phyloP scores from a whole-genome alignment of 1,140 invertebrate genomes.

The Thereuonema tuberculata region DNA sequence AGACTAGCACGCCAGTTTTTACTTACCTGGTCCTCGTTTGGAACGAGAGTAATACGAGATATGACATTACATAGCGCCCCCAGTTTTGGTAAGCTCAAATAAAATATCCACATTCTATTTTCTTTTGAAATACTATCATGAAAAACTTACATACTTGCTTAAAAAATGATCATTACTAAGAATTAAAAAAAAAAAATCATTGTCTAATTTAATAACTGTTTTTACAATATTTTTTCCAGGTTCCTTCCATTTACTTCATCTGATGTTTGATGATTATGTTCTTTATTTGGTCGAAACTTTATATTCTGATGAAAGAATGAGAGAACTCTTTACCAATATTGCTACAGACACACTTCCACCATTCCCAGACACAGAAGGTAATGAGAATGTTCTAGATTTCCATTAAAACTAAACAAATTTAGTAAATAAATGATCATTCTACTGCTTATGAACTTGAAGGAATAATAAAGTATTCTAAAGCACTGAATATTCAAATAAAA shows the following conservation, averaged over 20 bases:
- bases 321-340: conserved; percentile 33
- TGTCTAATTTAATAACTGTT: too few species aligned
- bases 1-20: conserved; percentile 35
- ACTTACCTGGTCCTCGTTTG: conserved; percentile 38
- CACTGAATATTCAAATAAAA: too few species aligned
- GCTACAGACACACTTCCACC: conserved; percentile 24
- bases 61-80: conserved; percentile 39
- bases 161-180: too few species aligned
- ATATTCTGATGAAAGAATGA: conserved; percentile 31
- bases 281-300: conserved; percentile 36
- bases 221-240: conserved; percentile 32
- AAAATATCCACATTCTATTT: too few species aligned
- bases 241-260: conserved; percentile 39
- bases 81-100: conserved; percentile 33
- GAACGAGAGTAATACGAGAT: conserved; percentile 36
- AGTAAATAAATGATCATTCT: not conserved
- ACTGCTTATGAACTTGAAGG: too few species aligned
- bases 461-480: not conserved
- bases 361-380: conserved; percentile 20
- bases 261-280: conserved; percentile 42
- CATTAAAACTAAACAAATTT: not conserved
- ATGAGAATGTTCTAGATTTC: not conserved
- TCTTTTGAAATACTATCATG: too few species aligned
- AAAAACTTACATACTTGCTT: too few species aligned
- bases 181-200: too few species aligned